A percentile compares a stretch with the other conserved stretches of the same genome.
These are phyloP conservation scores for Kryptolebias ocellatus DNA, from an alignment of 2,797 vertebrate species.

Conservation along the genomic window DNA sequence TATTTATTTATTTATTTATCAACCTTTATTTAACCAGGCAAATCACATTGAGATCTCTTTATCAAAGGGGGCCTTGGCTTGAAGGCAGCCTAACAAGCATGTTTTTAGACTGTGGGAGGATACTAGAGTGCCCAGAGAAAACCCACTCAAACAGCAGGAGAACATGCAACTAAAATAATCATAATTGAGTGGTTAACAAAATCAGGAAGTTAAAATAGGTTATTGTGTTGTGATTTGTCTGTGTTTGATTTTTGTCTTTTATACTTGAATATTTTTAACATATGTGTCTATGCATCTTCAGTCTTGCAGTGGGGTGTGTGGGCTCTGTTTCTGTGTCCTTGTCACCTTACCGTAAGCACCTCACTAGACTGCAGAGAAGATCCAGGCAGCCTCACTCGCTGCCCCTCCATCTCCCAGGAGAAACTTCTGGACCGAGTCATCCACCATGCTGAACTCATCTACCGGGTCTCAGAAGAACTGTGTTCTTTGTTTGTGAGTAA, in stretches of 20 bases:
- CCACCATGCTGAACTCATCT: constrained; percentile 83
- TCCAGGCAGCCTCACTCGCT: constrained; percentile 54
- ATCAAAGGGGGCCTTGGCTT: too few relatives aligned
- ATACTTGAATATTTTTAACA: not conserved
- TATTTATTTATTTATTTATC: too few relatives aligned
- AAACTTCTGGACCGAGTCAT: constrained; percentile 83
- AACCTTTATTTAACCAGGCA: too few relatives aligned
- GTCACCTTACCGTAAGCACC: constrained; percentile 42
- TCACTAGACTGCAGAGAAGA: constrained; percentile 77
- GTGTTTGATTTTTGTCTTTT: not conserved
- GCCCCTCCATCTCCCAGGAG: constrained; percentile 80
- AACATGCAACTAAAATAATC: too few relatives aligned
- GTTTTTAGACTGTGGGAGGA: too few relatives aligned
- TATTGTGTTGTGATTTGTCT: not conserved
- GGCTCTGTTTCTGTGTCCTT: constrained; percentile 61
- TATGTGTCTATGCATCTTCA: constrained; percentile 34
- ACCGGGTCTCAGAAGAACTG: constrained; percentile 79
- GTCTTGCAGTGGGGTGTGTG: constrained; percentile 58
- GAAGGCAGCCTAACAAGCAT: too few relatives aligned
- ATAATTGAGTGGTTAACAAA: not conserved
- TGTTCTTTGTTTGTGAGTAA: constrained; percentile 81
- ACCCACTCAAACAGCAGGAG: too few relatives aligned
- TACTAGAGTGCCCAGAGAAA: too few relatives aligned
- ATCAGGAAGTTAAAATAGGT: not conserved
- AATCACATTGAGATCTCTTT: too few relatives aligned